phyloP scores from a whole-genome alignment of 2,888 invertebrate species.

The Drosophila prolongata region DNA sequence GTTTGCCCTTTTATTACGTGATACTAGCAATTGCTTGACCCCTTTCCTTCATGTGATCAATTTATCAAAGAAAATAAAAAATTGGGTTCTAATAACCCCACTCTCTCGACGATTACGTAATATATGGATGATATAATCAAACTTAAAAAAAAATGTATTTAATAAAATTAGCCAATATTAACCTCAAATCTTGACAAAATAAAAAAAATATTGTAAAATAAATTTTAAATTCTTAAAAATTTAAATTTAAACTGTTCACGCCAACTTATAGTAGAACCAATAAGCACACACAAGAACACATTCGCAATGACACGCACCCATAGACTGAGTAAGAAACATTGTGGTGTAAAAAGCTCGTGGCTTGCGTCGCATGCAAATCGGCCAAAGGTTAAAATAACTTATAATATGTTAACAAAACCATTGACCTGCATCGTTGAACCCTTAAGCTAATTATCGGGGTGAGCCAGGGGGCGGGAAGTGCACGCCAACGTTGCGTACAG shows the following conservation, averaged over 20 bases:
- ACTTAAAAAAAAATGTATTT: too few relatives aligned
- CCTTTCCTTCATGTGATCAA: too few relatives aligned
- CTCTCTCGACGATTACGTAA: too few relatives aligned
- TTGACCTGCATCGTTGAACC: constrained; percentile 81
- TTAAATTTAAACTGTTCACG: background rate
- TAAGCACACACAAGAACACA: constrained; percentile 4
- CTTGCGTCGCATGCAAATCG: constrained; percentile 66
- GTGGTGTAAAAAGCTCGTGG: constrained; percentile 28
- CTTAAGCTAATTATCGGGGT: constrained; percentile 79
- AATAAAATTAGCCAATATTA: too few relatives aligned
- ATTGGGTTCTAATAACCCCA: too few relatives aligned
- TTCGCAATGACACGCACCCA: constrained; percentile 51
- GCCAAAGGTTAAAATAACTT: constrained; percentile 79
- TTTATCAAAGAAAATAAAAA: too few relatives aligned
- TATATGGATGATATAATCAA: too few relatives aligned
- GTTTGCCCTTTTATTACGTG: too few relatives aligned
- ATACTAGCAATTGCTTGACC: too few relatives aligned
- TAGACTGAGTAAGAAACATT: constrained; percentile 19
- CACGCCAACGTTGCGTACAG: constrained; percentile 24
- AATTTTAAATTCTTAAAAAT: background rate
- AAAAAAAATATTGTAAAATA: too few relatives aligned
- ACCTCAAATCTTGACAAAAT: too few relatives aligned
- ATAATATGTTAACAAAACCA: constrained; percentile 79
- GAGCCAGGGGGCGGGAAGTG: constrained; percentile 51
- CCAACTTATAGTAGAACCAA: background rate